Conservation (phyloP, 2,113 vertebrate genomes). For the Myanophis thanlyinensis region DNA sequence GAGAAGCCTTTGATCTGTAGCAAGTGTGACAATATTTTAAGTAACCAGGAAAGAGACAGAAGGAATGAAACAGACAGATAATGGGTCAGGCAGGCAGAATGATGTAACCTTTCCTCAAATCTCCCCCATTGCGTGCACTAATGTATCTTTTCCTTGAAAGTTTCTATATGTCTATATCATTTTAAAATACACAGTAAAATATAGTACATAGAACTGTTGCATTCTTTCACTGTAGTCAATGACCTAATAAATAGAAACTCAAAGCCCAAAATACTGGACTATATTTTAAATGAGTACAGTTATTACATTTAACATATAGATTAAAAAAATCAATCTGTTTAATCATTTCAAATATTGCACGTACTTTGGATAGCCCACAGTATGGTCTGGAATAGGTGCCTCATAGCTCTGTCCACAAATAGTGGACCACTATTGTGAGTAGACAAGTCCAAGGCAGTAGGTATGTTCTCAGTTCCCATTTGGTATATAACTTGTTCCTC, state of each 20-base stretch:
- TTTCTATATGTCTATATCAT: too few relatives aligned
- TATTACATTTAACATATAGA: too few relatives aligned
- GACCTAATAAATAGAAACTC: not conserved
- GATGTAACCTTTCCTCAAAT: too few relatives aligned
- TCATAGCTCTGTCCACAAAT: too few relatives aligned
- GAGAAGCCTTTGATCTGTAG: not conserved
- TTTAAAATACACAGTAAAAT: constrained; percentile 51
- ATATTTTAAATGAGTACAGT: not conserved
- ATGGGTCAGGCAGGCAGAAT: fast-evolving
- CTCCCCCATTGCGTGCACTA: too few relatives aligned
- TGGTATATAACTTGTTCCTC: constrained; percentile 55
- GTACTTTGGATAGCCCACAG: not conserved
- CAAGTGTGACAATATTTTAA: not conserved
- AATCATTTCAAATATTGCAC: not conserved
- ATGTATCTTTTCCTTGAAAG: too few relatives aligned
- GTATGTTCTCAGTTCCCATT: constrained; percentile 40
- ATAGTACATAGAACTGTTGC: constrained; percentile 33
- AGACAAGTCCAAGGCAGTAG: not conserved
- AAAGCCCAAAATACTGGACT: not conserved
- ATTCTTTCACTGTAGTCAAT: not conserved
- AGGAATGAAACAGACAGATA: not conserved
- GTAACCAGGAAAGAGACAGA: constrained; percentile 1
- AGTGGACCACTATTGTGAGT: not conserved
- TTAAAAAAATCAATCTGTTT: not conserved
- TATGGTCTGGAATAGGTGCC: not conserved